Base-by-base conservation (phyloP, 2,797 vertebrate genomes). In the Iguana delicatissima region DNA sequence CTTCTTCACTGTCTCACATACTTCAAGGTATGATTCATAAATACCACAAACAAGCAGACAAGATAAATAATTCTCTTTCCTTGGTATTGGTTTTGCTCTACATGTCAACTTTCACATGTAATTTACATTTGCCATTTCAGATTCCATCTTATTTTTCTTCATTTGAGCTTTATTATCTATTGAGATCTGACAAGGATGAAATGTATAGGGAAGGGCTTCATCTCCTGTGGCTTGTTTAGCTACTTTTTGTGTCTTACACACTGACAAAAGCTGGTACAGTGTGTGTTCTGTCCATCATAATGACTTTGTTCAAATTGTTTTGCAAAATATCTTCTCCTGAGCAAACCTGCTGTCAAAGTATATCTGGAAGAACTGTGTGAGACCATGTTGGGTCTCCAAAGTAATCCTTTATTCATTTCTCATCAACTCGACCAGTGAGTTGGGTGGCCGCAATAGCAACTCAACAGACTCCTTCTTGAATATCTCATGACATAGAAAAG, bases 361-460 rank as follows among this genome's bases (percentile, higher is more conserved):
- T 85, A 74, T 64, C 87, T 91, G 72, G 42, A 76, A 83, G 62
- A 88, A 85, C 76, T 84, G 57, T 72, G 42, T 29, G 69, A 81
- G 38, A 74, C 57, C 10, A 5, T 24, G 24, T 24, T 35, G 24
- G 77, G 87, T 82, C n/a, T 91, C 84, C 77, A 76, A 57, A 89
- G 88, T 89, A 86, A 89, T 83, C 73, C 59, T 82, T 86, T 82
- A 46, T 86, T 86, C 88, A 83, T 79, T 86, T 77, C 62, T 86
- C 88, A 89, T 92, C 59, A 86, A 59, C 38, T 84, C 88, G 22
- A 86, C 35, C 52, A 76, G 46, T 57, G 69, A 55, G 57, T 57
- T 89, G 29, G 76, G 52, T 57, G 50, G 79, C 50, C 50, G 77
- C 57, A 79, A 81, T 55, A 86, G 62, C 52, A 89, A 86, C 26